A percentile compares a stretch with the other conserved stretches of the same genome.
Evolutionary conservation across 2,888 invertebrate species (phyloP).

Genomic region (Caenorhabditis angaria): DNA sequence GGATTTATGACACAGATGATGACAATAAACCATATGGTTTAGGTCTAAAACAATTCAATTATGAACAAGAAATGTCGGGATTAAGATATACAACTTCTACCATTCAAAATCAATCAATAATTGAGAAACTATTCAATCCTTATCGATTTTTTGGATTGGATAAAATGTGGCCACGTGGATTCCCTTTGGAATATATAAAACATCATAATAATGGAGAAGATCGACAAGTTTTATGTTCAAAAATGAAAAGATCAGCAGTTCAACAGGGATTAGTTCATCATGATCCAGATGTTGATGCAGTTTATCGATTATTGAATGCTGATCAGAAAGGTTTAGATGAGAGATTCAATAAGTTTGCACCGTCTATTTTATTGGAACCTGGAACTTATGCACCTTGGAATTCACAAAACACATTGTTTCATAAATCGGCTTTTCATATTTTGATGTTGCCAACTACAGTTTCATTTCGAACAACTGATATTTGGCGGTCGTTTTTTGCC

Average conservation of each 20-base stretch:
- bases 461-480: slow-evolving; percentile 45
- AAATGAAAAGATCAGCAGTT: slow-evolving; percentile 41
- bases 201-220: slow-evolving; percentile 40
- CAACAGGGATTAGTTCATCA: slow-evolving; percentile 55
- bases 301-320: slow-evolving; percentile 50
- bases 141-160: slow-evolving; percentile 45
- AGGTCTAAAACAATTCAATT: slow-evolving; percentile 48
- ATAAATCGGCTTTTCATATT: slow-evolving; percentile 49
- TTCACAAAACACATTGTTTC: too few species aligned
- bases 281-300: slow-evolving; percentile 55
- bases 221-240: slow-evolving; percentile 29
- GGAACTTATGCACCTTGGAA: slow-evolving; percentile 36
- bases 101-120: neutral
- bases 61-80: slow-evolving; percentile 19
- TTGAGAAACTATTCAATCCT: slow-evolving; percentile 44
- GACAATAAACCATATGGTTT: too few species aligned
- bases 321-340: slow-evolving; percentile 35
- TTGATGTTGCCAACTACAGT: slow-evolving; percentile 55
- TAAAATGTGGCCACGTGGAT: slow-evolving; percentile 54
- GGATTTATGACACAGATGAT: slow-evolving; percentile 53
- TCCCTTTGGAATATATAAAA: slow-evolving; percentile 45
- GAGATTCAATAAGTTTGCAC: slow-evolving; percentile 45
- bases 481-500: slow-evolving; percentile 54
- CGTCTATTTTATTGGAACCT: slow-evolving; percentile 44
- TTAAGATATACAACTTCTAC: slow-evolving; percentile 13